A percentile compares a stretch with the other conserved stretches of the same genome.
Conservation (phyloP, 2,888 invertebrate species). For the Drosophila limbata region DNA sequence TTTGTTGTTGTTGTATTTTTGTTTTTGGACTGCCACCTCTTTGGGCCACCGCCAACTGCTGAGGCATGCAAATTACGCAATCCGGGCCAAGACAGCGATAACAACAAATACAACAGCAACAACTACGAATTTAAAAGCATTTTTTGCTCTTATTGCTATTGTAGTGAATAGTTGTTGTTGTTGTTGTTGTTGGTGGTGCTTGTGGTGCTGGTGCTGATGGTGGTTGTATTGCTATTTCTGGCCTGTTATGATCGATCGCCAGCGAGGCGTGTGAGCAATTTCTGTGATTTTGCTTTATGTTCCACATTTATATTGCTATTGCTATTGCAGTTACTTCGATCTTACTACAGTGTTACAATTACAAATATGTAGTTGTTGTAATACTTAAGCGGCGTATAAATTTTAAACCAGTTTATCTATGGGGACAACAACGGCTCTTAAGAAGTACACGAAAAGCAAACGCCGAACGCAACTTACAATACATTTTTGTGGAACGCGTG, state of each 20-base stretch:
- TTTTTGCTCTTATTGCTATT: conserved; percentile 48
- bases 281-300: conserved; percentile 75
- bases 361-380: conserved; percentile 59
- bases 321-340: conserved; percentile 61
- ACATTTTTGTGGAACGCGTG: conserved; percentile 17
- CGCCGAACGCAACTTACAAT: conserved; percentile 16
- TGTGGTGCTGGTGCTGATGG: conserved; percentile 24
- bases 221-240: conserved; percentile 25
- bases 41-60: conserved; percentile 52
- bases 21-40: conserved; percentile 43
- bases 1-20: conserved; percentile 3
- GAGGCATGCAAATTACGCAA: conserved; percentile 78
- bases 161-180: conserved; percentile 9
- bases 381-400: conserved; percentile 60
- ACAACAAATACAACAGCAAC: conserved; percentile 41
- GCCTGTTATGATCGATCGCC: conserved; percentile 76
- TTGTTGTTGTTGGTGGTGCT: conserved; percentile 14
- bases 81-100: conserved; percentile 42
- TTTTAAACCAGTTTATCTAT: conserved; percentile 66
- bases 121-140: conserved; percentile 44
- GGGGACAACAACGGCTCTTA: conserved; percentile 44
- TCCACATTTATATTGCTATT: conserved; percentile 65
- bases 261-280: conserved; percentile 67
- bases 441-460: conserved; percentile 49
- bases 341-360: conserved; percentile 62